phyloP scores from a whole-genome alignment of 2,888 invertebrate species.

The Tetragonula carbonaria region DNA sequence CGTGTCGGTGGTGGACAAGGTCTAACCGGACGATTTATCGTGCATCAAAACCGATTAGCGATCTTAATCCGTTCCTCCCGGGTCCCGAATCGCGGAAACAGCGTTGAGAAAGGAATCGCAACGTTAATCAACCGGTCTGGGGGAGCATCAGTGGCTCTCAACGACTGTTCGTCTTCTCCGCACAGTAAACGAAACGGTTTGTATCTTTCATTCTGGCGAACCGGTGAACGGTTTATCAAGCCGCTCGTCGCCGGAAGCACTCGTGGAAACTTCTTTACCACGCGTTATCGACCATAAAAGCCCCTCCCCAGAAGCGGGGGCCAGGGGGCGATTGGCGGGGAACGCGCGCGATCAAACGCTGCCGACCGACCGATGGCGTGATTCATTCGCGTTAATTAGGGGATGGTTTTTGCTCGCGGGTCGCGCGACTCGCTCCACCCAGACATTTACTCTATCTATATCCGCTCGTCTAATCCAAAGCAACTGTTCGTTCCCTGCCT shows the following conservation, averaged over 20 bases:
- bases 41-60: constrained; percentile 69
- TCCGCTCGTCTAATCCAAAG: not conserved
- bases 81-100: constrained; percentile 66
- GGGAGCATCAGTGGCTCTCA: constrained; percentile 62
- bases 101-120: constrained; percentile 48
- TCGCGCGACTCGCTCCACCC: not conserved
- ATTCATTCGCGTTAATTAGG: constrained; percentile 59
- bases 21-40: constrained; percentile 61
- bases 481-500: not conserved
- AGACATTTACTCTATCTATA: not conserved
- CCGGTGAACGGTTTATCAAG: constrained; percentile 66
- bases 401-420: constrained; percentile 5
- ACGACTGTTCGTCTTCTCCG: constrained; percentile 27
- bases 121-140: constrained; percentile 70
- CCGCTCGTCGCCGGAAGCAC: constrained; percentile 60
- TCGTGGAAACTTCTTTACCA: constrained; percentile 58
- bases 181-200: not conserved
- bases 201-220: not conserved
- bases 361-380: constrained; percentile 13
- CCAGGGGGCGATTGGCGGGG: not conserved
- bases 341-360: constrained; percentile 5
- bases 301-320: not conserved
- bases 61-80: constrained; percentile 69
- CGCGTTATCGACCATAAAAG: constrained; percentile 60
- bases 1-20: constrained; percentile 39